Conservation (phyloP, 1,140 invertebrate species). For the Kradibia gibbosae region DNA sequence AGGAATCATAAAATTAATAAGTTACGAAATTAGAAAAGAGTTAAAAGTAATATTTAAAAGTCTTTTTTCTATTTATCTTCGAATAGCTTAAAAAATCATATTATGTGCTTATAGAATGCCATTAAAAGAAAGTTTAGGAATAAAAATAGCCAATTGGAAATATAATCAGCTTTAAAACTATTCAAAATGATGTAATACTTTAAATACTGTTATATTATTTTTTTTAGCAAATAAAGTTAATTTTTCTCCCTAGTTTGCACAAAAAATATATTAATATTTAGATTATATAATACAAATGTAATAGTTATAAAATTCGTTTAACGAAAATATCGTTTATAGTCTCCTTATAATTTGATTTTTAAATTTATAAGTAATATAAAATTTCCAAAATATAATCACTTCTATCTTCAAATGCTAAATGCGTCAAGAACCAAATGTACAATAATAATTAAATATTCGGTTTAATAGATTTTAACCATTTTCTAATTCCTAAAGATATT, state of each 20-base stretch:
- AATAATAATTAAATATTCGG: no score
- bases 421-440: no score
- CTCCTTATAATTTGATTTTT: neutral
- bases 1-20: neutral
- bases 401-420: no score
- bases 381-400: neutral
- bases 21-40: neutral
- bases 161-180: neutral
- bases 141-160: constrained; percentile 4
- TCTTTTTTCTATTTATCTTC: neutral
- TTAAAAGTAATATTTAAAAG: neutral
- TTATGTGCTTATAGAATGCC: neutral
- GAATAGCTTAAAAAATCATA: neutral
- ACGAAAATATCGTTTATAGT: no score
- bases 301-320: neutral
- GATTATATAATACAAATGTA: constrained; percentile 2
- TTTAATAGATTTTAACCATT: no score
- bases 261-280: constrained; percentile 7
- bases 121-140: constrained; percentile 15
- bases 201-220: constrained; percentile 5
- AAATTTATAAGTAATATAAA: neutral
- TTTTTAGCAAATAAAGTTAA: neutral
- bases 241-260: neutral
- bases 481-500: no score
- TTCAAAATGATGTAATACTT: constrained; percentile 17